phyloP scores from a whole-genome alignment of 2,888 invertebrate species.

The Ochlodes sylvanus region DNA sequence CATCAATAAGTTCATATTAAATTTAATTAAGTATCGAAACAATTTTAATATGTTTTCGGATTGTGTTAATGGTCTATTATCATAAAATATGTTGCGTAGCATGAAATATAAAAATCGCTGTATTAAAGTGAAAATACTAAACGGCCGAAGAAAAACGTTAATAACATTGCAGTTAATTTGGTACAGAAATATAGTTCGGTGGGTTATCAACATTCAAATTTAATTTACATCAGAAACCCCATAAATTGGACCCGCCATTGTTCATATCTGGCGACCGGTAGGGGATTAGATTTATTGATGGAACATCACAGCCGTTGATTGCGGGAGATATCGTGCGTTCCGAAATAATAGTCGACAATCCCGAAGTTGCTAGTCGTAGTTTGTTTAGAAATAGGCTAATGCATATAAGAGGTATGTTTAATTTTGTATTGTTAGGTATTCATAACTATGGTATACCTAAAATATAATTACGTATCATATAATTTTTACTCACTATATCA shows the following conservation, averaged over 20 bases:
- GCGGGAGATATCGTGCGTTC: conserved; percentile 24
- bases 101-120: no score
- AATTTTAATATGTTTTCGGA: no score
- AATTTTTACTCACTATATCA: no score
- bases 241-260: conserved; percentile 27
- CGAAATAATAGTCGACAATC: conserved; percentile 6
- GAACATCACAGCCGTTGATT: conserved; percentile 43
- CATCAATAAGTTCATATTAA: no score
- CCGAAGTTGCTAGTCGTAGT: background rate
- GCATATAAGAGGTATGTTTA: no score
- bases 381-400: background rate
- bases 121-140: no score
- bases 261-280: conserved; percentile 46
- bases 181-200: background rate
- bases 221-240: conserved; percentile 26
- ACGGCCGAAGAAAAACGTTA: background rate
- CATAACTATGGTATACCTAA: no score
- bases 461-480: no score
- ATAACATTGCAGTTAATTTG: background rate
- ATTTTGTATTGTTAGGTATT: no score
- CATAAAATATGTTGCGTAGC: no score
- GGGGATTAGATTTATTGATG: conserved; percentile 57
- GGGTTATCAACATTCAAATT: conserved; percentile 28
- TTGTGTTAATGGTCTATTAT: no score
- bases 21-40: no score